phyloP scores from a whole-genome alignment of 2,888 invertebrate genomes.

The Yponomeuta malinellus region DNA sequence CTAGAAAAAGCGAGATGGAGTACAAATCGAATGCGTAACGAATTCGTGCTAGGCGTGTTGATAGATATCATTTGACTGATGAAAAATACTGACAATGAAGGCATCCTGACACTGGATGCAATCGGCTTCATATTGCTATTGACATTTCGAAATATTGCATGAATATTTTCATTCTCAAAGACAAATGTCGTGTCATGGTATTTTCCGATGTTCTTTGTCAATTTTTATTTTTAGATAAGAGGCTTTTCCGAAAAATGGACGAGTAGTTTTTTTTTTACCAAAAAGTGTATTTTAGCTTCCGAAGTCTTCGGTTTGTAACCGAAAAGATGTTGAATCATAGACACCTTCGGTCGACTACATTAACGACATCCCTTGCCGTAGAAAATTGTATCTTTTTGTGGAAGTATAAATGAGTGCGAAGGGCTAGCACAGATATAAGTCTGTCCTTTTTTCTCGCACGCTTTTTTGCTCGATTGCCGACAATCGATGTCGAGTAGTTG shows the following conservation, averaged over 20 bases:
- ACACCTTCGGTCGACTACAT: too few species aligned
- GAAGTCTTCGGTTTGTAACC: not conserved
- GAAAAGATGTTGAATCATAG: not conserved
- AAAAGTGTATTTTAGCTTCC: not conserved
- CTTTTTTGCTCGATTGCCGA: too few species aligned
- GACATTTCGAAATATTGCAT: not conserved
- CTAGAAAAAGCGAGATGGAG: too few species aligned
- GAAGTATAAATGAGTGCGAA: too few species aligned
- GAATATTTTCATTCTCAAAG: not conserved
- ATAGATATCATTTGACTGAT: too few species aligned
- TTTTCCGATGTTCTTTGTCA: not conserved
- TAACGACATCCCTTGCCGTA: too few species aligned
- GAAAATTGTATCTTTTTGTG: too few species aligned
- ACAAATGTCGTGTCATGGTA: not conserved
- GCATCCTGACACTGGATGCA: not conserved
- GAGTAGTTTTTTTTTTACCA: not conserved
- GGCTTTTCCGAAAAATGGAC: not conserved
- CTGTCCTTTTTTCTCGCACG: too few species aligned
- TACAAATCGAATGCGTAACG: too few species aligned
- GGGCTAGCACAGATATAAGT: too few species aligned
- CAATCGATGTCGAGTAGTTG: too few species aligned
- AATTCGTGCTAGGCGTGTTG: too few species aligned
- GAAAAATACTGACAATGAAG: not conserved
- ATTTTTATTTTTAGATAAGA: not conserved
- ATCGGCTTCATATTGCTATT: not conserved